Base-by-base conservation (phyloP, 2,797 vertebrate species). In the Buphagus erythrorhynchus region DNA sequence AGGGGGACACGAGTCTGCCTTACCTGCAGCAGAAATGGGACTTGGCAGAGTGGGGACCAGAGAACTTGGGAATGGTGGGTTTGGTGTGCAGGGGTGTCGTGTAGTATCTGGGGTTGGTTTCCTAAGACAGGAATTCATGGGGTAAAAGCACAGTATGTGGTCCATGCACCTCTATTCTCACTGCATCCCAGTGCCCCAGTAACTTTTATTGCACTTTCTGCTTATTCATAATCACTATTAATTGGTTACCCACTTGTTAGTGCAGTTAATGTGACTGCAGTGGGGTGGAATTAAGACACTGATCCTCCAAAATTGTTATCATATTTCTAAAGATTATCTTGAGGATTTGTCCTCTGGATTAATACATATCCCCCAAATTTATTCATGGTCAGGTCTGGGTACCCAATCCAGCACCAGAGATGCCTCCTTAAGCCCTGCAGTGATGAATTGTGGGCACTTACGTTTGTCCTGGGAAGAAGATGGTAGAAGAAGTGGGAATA, bases 81-180 rank as follows among this genome's bases (percentile, higher is more conserved):
- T 75, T 29, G 43, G 11, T 36, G 22, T 16, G 61, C 45, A 16
- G 0, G 10, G 2, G 2, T 5, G 6, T 19, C 43, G 0, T 2
- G 14, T 1, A 4, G 14, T 5, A 3, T 40, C 36, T 59, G 3
- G 18, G 31, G 10, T 42, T 83, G 62, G 36, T n/a, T 28, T 54
- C 48, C 73, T 38, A 25, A 16, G 61, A 11, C 8, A 35, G 61
- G 31, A 59, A 57, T 81, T 36, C 11, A 1, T 18, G 12, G 24
- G 7, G 10, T 31, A 24, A 52, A 22, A 71, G 10, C 28, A 68
- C 21, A 22, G 16, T 7, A 13, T 4, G 0, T 51, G 24, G 57
- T 28, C 40, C 36, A 7, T 14, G 13, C 17, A 7, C 13, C 40
- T 67, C 19, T 20, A 16, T 16, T 72, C 31, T 67, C n/a, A 2